Conservation (phyloP, 2,113 vertebrate species). For the Aspidoscelis tigris region DNA sequence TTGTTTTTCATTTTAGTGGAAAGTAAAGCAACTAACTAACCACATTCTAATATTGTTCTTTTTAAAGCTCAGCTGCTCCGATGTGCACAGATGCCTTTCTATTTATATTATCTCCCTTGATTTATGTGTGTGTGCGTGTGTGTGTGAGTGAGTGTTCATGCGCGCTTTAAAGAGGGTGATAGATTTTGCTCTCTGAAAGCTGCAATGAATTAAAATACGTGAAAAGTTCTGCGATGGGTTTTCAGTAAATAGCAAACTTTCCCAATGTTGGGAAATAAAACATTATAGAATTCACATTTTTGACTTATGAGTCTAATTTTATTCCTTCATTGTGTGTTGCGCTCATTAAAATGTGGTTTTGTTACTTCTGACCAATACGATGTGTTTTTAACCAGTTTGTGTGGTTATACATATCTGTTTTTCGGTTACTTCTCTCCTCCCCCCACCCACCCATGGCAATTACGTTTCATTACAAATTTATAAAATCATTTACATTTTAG, state of each 20-base stretch:
- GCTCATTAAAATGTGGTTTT: constrained; percentile 81
- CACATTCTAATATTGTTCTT: constrained; percentile 64
- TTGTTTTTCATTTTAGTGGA: constrained; percentile 73
- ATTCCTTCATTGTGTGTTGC: constrained; percentile 79
- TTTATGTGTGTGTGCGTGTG: constrained; percentile 16
- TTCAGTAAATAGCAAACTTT: constrained; percentile 78
- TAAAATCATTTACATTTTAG: constrained; percentile 94
- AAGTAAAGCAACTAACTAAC: constrained; percentile 73
- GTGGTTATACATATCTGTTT: constrained; percentile 82
- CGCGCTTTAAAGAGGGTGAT: constrained; percentile 64
- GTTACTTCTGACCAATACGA: constrained; percentile 72
- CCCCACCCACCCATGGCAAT: constrained; percentile 78
- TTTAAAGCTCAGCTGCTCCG: constrained; percentile 61
- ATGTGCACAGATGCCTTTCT: constrained; percentile 45
- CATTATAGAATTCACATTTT: constrained; percentile 83
- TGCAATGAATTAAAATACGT: constrained; percentile 75
- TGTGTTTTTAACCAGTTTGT: constrained; percentile 75
- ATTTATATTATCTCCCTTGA: constrained; percentile 71
- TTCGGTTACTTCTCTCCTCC: constrained; percentile 79
- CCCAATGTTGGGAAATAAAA: constrained; percentile 83
- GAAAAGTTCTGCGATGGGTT: constrained; percentile 79
- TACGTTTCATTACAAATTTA: constrained; percentile 97
- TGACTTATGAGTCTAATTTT: constrained; percentile 79
- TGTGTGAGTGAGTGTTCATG: background rate
- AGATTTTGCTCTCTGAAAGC: constrained; percentile 68